These are phyloP conservation scores for Electrona antarctica DNA, from an alignment of 2,113 vertebrate genomes.

Conservation along the genomic window DNA sequence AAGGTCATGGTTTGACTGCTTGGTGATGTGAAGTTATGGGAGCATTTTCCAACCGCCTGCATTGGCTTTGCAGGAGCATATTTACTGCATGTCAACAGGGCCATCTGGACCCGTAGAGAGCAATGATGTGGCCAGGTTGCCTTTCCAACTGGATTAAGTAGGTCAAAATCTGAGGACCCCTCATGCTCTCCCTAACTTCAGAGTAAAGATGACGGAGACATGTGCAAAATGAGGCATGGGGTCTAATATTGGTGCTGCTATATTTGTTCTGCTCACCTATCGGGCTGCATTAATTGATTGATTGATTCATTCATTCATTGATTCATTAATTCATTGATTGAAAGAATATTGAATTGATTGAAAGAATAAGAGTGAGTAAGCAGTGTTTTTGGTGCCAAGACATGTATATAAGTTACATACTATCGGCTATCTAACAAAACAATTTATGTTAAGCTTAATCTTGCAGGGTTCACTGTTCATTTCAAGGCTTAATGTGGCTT, in stretches of 20 bases:
- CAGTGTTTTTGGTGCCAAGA: no score
- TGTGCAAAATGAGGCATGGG: background rate
- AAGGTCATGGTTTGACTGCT: conserved; percentile 31
- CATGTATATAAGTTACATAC: no score
- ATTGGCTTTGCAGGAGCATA: conserved; percentile 38
- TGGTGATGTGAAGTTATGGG: conserved; percentile 5
- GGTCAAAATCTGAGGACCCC: conserved; percentile 54
- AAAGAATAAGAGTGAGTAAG: no score
- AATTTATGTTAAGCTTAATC: no score
- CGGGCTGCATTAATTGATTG: no score
- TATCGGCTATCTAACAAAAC: no score
- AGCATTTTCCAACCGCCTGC: conserved; percentile 15
- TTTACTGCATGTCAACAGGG: conserved; percentile 45
- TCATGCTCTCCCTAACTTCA: conserved; percentile 20
- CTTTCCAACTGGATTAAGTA: conserved; percentile 61
- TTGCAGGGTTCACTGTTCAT: no score
- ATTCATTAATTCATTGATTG: no score
- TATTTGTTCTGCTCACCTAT: no score
- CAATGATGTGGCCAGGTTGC: conserved; percentile 41
- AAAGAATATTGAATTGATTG: no score
- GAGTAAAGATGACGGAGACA: conserved; percentile 28
- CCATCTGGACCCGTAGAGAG: conserved; percentile 68
- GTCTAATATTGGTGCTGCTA: conserved; percentile 18
- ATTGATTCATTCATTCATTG: no score
- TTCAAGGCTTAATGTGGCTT: no score